phyloP scores from a whole-genome alignment of 2,797 vertebrate genomes.

The Merluccius polli region DNA sequence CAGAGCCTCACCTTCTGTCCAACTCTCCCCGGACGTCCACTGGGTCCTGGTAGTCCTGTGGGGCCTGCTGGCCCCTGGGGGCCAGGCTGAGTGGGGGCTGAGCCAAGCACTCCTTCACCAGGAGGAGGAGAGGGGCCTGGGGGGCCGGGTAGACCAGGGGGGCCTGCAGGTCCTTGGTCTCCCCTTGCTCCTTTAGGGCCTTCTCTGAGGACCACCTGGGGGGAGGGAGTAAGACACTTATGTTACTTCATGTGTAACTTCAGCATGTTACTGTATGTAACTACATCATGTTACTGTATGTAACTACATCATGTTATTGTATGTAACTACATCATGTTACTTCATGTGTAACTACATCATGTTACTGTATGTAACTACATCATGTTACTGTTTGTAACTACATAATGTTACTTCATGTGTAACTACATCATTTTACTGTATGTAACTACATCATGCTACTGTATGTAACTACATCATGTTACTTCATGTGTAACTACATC shows the following conservation, averaged over 20 bases:
- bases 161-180: conserved; percentile 58
- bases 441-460: neutral
- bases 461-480: neutral
- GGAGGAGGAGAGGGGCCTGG: conserved; percentile 39
- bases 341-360: neutral
- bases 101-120: conserved; percentile 13
- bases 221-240: neutral
- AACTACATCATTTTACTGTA: neutral
- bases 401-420: neutral
- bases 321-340: neutral
- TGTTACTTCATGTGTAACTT: neutral
- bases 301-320: neutral
- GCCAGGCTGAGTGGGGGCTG: conserved; percentile 40
- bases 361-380: neutral
- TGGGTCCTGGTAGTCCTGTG: conserved; percentile 43
- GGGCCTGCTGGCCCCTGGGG: conserved; percentile 54
- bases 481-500: neutral
- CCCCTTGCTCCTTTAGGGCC: conserved; percentile 65
- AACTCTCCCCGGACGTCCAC: conserved; percentile 59
- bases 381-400: neutral
- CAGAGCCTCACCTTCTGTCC: conserved; percentile 58
- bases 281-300: too few species aligned
- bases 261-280: neutral
- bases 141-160: conserved; percentile 50
- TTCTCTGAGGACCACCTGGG: conserved; percentile 38